Percentiles rank a stretch among this genome's conserved stretches.
These are phyloP conservation scores for Schlechtendalia chinensis DNA, from an alignment of 1,140 invertebrate species.

Conservation along the genomic window DNA sequence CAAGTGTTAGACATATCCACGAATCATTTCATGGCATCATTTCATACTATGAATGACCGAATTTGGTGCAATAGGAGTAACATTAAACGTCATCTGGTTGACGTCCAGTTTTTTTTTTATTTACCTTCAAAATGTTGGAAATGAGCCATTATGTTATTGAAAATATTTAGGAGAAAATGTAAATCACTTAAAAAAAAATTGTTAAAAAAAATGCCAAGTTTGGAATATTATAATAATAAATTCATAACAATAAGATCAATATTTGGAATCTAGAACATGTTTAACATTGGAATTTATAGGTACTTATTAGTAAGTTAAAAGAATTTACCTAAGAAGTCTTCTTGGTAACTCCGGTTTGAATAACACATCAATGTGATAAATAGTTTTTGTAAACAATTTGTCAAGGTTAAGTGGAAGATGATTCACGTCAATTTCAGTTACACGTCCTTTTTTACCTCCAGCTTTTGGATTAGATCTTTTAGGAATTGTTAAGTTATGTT, in stretches of 20 bases:
- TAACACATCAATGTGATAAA: constrained; percentile 61
- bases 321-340: constrained; percentile 56
- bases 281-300: neutral
- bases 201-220: no score
- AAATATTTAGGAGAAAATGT: no score
- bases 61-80: no score
- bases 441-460: constrained; percentile 57
- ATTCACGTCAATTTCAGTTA: constrained; percentile 60
- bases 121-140: no score
- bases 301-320: constrained; percentile 16
- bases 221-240: no score
- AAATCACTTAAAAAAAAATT: no score
- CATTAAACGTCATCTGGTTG: no score
- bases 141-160: no score
- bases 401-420: constrained; percentile 60
- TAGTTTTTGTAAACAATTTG: constrained; percentile 55
- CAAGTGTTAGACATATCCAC: no score
- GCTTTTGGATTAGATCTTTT: constrained; percentile 15
- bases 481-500: neutral
- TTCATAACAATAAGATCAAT: neutral
- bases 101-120: no score
- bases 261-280: neutral
- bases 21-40: no score
- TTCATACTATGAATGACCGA: no score
- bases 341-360: constrained; percentile 60